Percentiles rank a stretch among this genome's conserved stretches.
These are phyloP conservation scores for Phyllotreta striolata DNA, from an alignment of 2,888 invertebrate species.

Conservation along the genomic window DNA sequence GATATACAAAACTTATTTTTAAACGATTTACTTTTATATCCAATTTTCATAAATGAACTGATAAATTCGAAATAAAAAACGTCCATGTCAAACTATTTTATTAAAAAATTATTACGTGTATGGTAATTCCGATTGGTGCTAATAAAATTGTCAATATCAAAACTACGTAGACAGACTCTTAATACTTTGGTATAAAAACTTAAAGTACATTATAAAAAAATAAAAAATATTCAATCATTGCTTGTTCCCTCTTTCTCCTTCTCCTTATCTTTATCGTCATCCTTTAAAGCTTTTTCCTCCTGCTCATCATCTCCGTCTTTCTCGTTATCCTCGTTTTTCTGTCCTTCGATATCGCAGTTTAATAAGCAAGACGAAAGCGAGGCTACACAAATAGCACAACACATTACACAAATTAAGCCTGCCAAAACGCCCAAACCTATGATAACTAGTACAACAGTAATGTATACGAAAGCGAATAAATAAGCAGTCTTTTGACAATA, in stretches of 20 bases:
- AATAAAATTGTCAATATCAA: too few species aligned
- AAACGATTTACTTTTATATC: too few species aligned
- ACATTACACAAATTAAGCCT: constrained; percentile 47
- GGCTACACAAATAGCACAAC: constrained; percentile 33
- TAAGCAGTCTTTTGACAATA: constrained; percentile 56
- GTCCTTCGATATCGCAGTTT: constrained; percentile 10
- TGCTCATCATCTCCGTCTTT: neutral
- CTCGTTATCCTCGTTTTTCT: neutral
- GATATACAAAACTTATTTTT: too few species aligned
- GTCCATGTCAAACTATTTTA: neutral
- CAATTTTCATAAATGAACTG: too few species aligned
- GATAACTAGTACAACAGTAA: constrained; percentile 44
- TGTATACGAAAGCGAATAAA: constrained; percentile 51
- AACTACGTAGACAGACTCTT: too few species aligned
- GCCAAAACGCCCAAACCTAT: constrained; percentile 40
- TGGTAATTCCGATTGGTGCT: too few species aligned
- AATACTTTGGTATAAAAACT: too few species aligned
- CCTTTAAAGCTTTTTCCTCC: constrained; percentile 7
- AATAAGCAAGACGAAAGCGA: constrained; percentile 3
- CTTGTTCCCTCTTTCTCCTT: constrained; percentile 6
- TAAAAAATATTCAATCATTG: neutral
- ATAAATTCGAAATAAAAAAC: neutral
- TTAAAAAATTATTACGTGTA: too few species aligned
- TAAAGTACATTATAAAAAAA: neutral
- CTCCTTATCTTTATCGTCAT: constrained; percentile 4